Conservation (phyloP, 2,888 invertebrate genomes). For the Stenoptilia bipunctidactyla region DNA sequence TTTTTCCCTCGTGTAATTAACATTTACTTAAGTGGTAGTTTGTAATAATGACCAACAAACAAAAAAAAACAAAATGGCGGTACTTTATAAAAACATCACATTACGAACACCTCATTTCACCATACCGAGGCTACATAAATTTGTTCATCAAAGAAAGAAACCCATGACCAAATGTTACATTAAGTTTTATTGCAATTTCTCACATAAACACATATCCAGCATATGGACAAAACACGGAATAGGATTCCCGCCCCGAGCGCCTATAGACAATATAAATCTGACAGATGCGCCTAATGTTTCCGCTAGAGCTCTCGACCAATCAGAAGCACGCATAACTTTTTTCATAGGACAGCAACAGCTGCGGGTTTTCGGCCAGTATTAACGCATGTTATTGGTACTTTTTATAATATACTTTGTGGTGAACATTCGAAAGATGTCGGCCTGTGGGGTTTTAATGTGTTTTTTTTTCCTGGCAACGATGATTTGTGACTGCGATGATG, state of each 20-base stretch:
- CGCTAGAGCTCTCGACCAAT: constrained; percentile 41
- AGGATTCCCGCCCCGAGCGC: background rate
- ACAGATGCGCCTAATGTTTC: constrained; percentile 57
- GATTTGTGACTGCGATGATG: constrained; percentile 21
- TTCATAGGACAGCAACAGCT: constrained; percentile 37
- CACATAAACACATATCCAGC: background rate
- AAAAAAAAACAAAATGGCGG: too few relatives aligned
- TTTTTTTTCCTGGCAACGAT: constrained; percentile 26
- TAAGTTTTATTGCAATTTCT: background rate
- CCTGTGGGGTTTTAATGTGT: constrained; percentile 20
- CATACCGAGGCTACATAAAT: background rate
- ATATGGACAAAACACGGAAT: background rate
- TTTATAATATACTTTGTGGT: constrained; percentile 38
- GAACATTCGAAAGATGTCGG: constrained; percentile 14
- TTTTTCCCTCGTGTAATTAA: too few relatives aligned
- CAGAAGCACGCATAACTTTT: constrained; percentile 38
- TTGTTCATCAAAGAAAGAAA: background rate
- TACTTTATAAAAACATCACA: background rate
- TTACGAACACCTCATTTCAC: background rate
- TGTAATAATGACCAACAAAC: too few relatives aligned
- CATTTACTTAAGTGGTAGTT: too few relatives aligned
- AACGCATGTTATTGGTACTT: constrained; percentile 56
- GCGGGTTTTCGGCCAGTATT: constrained; percentile 41
- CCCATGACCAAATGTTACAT: background rate
- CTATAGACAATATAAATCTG: constrained; percentile 47